A percentile compares a stretch with the other conserved stretches of the same genome.
Conservation (phyloP, 2,113 vertebrate genomes). For the Silurus asotus region DNA sequence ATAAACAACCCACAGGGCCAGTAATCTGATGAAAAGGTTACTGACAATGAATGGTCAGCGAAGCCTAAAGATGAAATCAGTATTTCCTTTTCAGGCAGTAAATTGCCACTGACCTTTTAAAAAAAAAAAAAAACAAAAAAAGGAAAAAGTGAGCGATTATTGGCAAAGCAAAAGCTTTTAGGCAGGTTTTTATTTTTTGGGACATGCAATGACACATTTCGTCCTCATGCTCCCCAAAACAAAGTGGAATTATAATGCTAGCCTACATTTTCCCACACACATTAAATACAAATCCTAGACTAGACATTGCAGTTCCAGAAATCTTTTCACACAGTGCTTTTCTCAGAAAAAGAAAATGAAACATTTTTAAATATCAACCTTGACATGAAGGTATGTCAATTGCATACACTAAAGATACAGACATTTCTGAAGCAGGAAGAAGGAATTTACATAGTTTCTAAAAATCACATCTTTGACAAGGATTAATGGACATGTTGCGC, state of each 20-base stretch:
- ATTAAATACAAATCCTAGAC: neutral
- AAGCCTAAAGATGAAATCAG: slow-evolving; percentile 26
- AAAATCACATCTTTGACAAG: neutral
- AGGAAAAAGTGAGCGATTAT: neutral
- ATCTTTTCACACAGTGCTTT: neutral
- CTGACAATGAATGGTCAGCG: slow-evolving; percentile 18
- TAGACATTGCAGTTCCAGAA: neutral
- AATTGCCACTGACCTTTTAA: slow-evolving; percentile 56
- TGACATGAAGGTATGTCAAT: neutral
- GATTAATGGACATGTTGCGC: slow-evolving; percentile 10
- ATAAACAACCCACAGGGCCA: slow-evolving; percentile 12
- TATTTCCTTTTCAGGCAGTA: slow-evolving; percentile 42
- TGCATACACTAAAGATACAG: neutral
- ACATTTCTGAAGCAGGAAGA: neutral
- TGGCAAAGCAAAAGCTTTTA: slow-evolving; percentile 3
- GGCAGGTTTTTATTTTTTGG: neutral
- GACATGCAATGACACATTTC: neutral
- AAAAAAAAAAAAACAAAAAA: neutral
- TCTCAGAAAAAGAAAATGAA: neutral
- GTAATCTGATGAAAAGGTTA: slow-evolving; percentile 8
- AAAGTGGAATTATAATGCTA: neutral
- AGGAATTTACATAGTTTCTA: slow-evolving; percentile 2
- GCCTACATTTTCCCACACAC: neutral
- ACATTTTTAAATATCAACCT: neutral
- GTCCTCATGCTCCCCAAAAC: neutral